Percentiles rank a stretch among this genome's conserved stretches.
These are phyloP conservation scores for Caenorhabditis sp. DNA, from an alignment of 2,888 invertebrate genomes.

Conservation along the genomic window DNA sequence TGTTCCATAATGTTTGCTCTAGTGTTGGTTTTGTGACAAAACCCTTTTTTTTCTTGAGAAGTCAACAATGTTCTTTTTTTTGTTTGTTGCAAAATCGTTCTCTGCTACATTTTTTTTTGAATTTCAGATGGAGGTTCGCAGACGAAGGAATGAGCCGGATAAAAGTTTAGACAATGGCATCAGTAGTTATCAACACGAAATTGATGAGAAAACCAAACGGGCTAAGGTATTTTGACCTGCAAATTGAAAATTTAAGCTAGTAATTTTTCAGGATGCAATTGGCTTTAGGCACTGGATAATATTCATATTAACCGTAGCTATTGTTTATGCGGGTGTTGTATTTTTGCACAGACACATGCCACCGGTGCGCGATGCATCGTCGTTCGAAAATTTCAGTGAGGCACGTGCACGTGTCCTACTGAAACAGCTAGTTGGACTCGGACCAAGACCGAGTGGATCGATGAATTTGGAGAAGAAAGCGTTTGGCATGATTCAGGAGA, in stretches of 20 bases:
- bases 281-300: slow-evolving; percentile 68
- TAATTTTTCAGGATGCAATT: slow-evolving; percentile 45
- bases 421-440: slow-evolving; percentile 58
- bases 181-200: slow-evolving; percentile 8
- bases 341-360: slow-evolving; percentile 58
- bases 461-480: slow-evolving; percentile 56
- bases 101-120: background rate
- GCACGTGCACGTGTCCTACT: slow-evolving; percentile 57
- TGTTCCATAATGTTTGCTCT: background rate
- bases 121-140: slow-evolving; percentile 24
- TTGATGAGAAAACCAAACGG: slow-evolving; percentile 26
- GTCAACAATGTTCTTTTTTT: background rate
- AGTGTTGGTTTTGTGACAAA: too few species aligned
- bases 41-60: background rate
- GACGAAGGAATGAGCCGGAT: slow-evolving; percentile 4
- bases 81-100: background rate
- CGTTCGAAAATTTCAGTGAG: slow-evolving; percentile 46
- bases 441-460: slow-evolving; percentile 68
- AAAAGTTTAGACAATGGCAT: background rate
- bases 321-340: slow-evolving; percentile 64
- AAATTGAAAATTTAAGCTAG: background rate
- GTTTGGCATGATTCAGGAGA: slow-evolving; percentile 38
- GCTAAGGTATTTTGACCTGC: background rate
- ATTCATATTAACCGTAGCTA: slow-evolving; percentile 56
- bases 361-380: slow-evolving; percentile 31